Evolutionary conservation across 2,888 invertebrate genomes (phyloP).

Genomic region (Diadromus collaris): DNA sequence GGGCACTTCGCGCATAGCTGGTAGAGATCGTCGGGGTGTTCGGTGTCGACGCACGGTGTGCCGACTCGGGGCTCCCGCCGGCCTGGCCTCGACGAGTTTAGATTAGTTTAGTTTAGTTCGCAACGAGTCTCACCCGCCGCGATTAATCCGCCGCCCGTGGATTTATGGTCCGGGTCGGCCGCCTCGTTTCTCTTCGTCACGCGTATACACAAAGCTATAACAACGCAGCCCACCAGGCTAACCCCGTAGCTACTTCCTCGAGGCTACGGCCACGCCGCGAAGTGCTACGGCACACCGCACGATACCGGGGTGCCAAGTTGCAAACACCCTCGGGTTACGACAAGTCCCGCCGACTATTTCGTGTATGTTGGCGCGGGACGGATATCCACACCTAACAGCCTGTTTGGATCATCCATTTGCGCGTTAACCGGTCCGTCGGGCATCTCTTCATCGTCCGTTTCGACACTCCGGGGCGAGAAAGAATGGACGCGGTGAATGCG

Average conservation of each 20-base stretch:
- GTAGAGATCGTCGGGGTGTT: slow-evolving; percentile 23
- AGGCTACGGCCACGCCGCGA: slow-evolving; percentile 31
- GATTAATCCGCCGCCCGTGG: slow-evolving; percentile 75
- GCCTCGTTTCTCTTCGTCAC: slow-evolving; percentile 77
- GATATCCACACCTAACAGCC: not conserved
- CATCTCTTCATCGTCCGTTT: not conserved
- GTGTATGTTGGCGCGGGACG: not conserved
- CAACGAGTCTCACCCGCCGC: slow-evolving; percentile 75
- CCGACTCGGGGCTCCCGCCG: slow-evolving; percentile 39
- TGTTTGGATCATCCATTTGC: not conserved
- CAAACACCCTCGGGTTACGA: slow-evolving; percentile 44
- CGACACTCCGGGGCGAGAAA: not conserved
- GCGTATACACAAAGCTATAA: slow-evolving; percentile 48
- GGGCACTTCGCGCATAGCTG: slow-evolving; percentile 16
- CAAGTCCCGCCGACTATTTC: slow-evolving; percentile 33
- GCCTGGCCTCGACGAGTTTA: slow-evolving; percentile 74
- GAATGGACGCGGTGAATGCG: not conserved
- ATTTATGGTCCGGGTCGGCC: slow-evolving; percentile 74
- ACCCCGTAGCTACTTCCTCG: slow-evolving; percentile 44
- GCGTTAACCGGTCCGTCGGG: not conserved
- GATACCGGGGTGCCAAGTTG: slow-evolving; percentile 55
- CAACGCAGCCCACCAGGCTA: slow-evolving; percentile 11
- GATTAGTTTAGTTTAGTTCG: slow-evolving; percentile 78
- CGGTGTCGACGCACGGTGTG: slow-evolving; percentile 10
- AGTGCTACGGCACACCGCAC: slow-evolving; percentile 28